Evolutionary conservation across 2,888 invertebrate genomes (phyloP).

Genomic region (Rhagonycha fulva): DNA sequence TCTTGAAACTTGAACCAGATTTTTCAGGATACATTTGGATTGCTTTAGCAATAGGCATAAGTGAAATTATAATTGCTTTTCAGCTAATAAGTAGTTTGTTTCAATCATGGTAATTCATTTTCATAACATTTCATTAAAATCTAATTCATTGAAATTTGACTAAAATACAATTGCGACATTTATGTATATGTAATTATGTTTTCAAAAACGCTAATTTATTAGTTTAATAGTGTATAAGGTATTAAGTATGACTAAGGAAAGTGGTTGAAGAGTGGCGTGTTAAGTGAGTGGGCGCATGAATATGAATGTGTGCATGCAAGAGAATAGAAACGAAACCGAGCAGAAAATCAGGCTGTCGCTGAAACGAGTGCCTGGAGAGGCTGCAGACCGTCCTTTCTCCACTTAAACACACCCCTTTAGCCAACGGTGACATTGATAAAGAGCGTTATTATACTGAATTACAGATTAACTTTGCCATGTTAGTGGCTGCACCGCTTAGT

Average conservation of each 20-base stretch:
- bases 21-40: neutral
- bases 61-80: neutral
- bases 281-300: constrained; percentile 42
- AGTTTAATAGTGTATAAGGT: neutral
- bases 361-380: constrained; percentile 44
- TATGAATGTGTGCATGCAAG: constrained; percentile 47
- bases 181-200: neutral
- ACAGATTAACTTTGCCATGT: constrained; percentile 48
- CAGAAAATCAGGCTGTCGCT: constrained; percentile 48
- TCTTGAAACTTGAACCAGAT: neutral
- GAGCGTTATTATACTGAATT: constrained; percentile 51
- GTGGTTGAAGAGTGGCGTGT: constrained; percentile 35
- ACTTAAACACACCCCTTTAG: constrained; percentile 44
- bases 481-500: constrained; percentile 31
- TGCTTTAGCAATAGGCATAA: neutral
- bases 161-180: neutral
- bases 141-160: neutral
- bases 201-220: neutral
- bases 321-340: constrained; percentile 46
- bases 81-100: neutral
- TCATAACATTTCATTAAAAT: neutral
- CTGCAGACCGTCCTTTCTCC: constrained; percentile 40
- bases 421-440: constrained; percentile 48
- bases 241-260: constrained; percentile 3
- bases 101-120: neutral